These are phyloP conservation scores for Palythoa caribaeorum DNA, from an alignment of 92 coral and sea anemone genomes.

Conservation along the genomic window DNA sequence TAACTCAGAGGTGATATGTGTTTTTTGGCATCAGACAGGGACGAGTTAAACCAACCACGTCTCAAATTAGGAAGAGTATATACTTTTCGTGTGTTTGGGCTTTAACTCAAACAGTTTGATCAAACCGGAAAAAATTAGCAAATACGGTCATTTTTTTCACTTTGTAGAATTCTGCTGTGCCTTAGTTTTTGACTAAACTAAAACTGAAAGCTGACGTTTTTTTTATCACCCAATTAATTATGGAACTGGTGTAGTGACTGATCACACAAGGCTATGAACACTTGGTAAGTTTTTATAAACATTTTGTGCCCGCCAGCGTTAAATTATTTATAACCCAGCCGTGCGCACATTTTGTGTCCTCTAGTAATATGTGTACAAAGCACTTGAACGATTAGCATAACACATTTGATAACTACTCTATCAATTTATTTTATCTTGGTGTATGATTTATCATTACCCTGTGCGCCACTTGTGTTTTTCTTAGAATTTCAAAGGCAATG, in stretches of 20 bases:
- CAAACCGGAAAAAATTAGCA: too few species aligned
- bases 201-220: slow-evolving; percentile 2
- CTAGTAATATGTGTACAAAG: slow-evolving; percentile 45
- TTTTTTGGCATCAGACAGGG: too few species aligned
- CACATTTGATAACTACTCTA: slow-evolving; percentile 49
- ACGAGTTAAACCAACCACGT: too few species aligned
- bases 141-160: not conserved
- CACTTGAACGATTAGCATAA: slow-evolving; percentile 59
- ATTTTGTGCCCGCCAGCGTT: slow-evolving; percentile 39
- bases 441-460: slow-evolving; percentile 59
- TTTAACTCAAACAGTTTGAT: too few species aligned
- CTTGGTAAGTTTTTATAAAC: slow-evolving; percentile 13
- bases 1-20: too few species aligned
- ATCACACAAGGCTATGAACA: slow-evolving; percentile 5
- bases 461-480: slow-evolving; percentile 43
- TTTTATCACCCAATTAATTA: not conserved
- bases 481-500: slow-evolving; percentile 14
- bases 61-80: too few species aligned
- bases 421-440: slow-evolving; percentile 57
- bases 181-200: not conserved
- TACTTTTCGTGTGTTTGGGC: too few species aligned
- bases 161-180: not conserved
- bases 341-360: slow-evolving; percentile 27
- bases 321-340: slow-evolving; percentile 39
- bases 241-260: slow-evolving; percentile 19